Percentiles rank a stretch among this genome's conserved stretches.
Conservation (phyloP, 2,797 vertebrate genomes). For the Arvicola amphibius region DNA sequence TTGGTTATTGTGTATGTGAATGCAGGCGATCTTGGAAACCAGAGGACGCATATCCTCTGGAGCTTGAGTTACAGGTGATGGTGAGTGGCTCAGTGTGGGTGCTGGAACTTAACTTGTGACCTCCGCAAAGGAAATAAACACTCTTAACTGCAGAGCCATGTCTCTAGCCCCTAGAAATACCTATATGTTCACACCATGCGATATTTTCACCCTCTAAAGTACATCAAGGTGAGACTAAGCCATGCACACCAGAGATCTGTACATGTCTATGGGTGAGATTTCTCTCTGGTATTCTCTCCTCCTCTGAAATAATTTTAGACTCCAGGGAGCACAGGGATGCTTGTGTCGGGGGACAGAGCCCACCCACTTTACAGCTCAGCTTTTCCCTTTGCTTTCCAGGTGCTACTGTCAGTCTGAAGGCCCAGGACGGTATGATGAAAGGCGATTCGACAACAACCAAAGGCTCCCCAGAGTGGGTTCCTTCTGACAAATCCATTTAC, state of each 20-base stretch:
- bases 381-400: constrained; percentile 86
- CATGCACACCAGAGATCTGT: background rate
- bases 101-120: background rate
- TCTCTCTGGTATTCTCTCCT: background rate
- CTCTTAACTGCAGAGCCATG: background rate
- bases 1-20: background rate
- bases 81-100: background rate
- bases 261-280: background rate
- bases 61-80: background rate
- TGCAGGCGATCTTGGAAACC: no score
- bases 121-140: background rate
- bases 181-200: background rate
- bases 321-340: background rate
- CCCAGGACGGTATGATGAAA: constrained; percentile 89
- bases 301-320: constrained; percentile 8
- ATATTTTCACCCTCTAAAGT: background rate
- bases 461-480: constrained; percentile 80
- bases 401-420: constrained; percentile 84
- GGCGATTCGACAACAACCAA: constrained; percentile 83
- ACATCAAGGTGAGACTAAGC: background rate
- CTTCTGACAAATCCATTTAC: constrained; percentile 79
- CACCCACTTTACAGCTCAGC: rapidly evolving
- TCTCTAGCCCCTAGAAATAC: background rate
- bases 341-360: background rate
- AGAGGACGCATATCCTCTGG: background rate